Conservation (phyloP, 2,888 invertebrate genomes). For the Mythimna lalbum region DNA sequence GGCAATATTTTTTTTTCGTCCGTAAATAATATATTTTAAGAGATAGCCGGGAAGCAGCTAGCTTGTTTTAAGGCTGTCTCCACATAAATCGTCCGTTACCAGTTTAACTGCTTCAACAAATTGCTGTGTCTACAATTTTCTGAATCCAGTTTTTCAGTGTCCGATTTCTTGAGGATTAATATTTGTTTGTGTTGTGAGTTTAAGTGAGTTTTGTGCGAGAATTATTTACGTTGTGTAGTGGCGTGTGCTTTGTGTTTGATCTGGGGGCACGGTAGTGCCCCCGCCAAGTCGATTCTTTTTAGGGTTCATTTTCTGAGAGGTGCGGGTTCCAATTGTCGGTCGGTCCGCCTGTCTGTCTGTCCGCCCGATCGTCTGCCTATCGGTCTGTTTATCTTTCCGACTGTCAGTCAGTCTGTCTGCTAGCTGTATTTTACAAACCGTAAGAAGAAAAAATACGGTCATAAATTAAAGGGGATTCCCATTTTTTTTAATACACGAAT, state of each 20-base stretch:
- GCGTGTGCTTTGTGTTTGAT: not conserved
- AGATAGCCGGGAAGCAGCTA: conserved; percentile 49
- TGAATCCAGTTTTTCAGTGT: conserved; percentile 58
- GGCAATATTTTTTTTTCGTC: conserved; percentile 47
- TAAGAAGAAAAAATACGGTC: too few relatives aligned
- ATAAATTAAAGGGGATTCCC: too few relatives aligned
- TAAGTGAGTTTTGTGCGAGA: not conserved
- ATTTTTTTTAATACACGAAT: too few relatives aligned
- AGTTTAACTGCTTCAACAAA: conserved; percentile 60
- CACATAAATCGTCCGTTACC: conserved; percentile 59
- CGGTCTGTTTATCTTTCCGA: too few relatives aligned
- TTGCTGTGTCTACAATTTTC: conserved; percentile 59
- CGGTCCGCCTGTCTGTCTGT: too few relatives aligned
- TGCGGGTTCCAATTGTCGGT: too few relatives aligned
- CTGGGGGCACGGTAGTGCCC: too few relatives aligned
- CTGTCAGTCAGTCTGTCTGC: too few relatives aligned
- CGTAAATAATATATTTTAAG: conserved; percentile 59
- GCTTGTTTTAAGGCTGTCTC: conserved; percentile 63
- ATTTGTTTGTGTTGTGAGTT: conserved; percentile 24
- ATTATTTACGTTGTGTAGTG: not conserved
- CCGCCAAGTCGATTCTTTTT: too few relatives aligned
- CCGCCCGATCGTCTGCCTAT: too few relatives aligned
- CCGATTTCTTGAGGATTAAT: conserved; percentile 49
- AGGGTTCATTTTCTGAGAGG: too few relatives aligned
- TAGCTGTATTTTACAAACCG: too few relatives aligned